These are phyloP conservation scores for Parotocinclus haroldoi DNA, from an alignment of 2,797 vertebrate species.

Conservation along the genomic window DNA sequence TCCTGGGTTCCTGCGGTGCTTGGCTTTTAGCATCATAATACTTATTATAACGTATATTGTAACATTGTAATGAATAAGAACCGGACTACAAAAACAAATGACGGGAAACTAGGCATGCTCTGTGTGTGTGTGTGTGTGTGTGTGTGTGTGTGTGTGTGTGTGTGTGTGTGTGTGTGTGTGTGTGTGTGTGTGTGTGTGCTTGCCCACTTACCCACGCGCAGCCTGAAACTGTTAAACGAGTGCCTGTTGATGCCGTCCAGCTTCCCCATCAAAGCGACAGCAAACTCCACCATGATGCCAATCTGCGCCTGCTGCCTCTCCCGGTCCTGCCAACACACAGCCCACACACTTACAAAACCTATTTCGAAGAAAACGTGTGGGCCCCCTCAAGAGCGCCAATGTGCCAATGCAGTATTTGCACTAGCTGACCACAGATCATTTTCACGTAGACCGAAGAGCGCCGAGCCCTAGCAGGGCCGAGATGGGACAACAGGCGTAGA, in stretches of 20 bases:
- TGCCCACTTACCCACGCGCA: conserved; percentile 85
- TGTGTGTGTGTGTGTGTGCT: neutral
- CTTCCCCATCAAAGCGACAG: conserved; percentile 89
- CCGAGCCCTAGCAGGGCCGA: too few relatives aligned
- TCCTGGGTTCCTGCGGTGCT: too few relatives aligned
- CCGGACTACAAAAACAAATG: too few relatives aligned
- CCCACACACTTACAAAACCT: conserved; percentile 3
- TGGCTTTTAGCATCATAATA: too few relatives aligned
- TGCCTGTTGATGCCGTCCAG: conserved; percentile 97
- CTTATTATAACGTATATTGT: too few relatives aligned
- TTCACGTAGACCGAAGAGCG: too few relatives aligned
- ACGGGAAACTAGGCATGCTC: neutral
- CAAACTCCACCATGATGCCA: conserved; percentile 94
- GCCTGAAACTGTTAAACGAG: conserved; percentile 94
- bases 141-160: conserved; percentile 3
- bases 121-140: neutral
- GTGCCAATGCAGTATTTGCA: too few relatives aligned
- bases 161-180: conserved; percentile 21
- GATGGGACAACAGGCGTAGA: too few relatives aligned
- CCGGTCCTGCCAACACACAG: conserved; percentile 69
- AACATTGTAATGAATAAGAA: too few relatives aligned
- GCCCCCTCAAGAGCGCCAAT: too few relatives aligned
- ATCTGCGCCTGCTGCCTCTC: conserved; percentile 90
- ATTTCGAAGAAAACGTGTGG: too few relatives aligned
- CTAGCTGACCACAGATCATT: too few relatives aligned